Conservation (phyloP, 2,888 invertebrate genomes). For the Synanthedon formicaeformis region DNA sequence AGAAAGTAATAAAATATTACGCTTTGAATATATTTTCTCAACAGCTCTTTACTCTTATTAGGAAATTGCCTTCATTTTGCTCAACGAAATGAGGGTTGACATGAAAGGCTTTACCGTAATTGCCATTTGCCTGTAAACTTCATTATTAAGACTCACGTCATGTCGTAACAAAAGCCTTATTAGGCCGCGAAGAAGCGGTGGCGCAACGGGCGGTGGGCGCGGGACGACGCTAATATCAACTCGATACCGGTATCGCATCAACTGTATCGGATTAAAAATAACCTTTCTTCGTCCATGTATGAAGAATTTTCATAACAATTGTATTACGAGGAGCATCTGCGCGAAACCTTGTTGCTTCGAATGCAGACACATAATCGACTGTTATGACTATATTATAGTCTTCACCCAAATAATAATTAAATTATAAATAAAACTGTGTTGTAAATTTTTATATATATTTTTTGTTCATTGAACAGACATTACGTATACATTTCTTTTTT, state of each 20-base stretch:
- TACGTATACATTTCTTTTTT: no score
- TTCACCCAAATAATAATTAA: no score
- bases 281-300: no score
- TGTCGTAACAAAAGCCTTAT: not conserved
- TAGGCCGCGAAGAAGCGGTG: not conserved
- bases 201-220: not conserved
- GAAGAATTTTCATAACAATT: no score
- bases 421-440: no score
- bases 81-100: conserved; percentile 34
- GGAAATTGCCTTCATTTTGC: conserved; percentile 36
- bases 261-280: no score
- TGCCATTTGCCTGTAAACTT: conserved; percentile 41
- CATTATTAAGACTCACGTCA: conserved; percentile 25
- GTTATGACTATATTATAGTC: no score
- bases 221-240: not conserved
- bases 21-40: conserved; percentile 18
- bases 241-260: not conserved
- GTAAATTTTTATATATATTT: no score
- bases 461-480: no score
- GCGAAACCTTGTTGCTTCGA: no score
- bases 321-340: no score
- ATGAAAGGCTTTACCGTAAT: conserved; percentile 37
- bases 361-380: no score
- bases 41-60: conserved; percentile 30
- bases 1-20: conserved; percentile 15